Conservation (phyloP, 2,888 invertebrate genomes). For the Caenorhabditis parvicauda region DNA sequence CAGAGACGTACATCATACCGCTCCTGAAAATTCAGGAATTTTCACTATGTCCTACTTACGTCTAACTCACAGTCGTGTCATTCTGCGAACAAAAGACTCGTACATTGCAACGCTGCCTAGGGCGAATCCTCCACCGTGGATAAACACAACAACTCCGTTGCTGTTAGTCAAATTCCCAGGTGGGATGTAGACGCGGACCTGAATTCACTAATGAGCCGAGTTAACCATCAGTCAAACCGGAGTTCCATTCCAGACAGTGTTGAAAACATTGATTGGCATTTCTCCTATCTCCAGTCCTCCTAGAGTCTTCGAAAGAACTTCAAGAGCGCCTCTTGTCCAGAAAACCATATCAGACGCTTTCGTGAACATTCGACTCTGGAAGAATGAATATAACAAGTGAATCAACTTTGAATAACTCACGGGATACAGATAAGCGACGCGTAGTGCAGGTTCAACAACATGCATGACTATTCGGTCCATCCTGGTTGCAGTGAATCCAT, state of each 20-base stretch:
- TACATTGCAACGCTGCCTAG: slow-evolving; percentile 49
- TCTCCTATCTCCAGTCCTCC: slow-evolving; percentile 14
- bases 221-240: not conserved
- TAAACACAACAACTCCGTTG: slow-evolving; percentile 51
- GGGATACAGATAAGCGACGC: slow-evolving; percentile 48
- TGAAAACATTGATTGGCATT: slow-evolving; percentile 10
- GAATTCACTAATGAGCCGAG: not conserved
- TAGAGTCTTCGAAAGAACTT: slow-evolving; percentile 20
- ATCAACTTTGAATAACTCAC: slow-evolving; percentile 16
- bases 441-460: slow-evolving; percentile 41
- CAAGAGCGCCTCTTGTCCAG: slow-evolving; percentile 40
- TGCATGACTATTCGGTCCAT: slow-evolving; percentile 43
- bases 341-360: slow-evolving; percentile 34
- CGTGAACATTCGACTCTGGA: slow-evolving; percentile 37
- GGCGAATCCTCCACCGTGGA: slow-evolving; percentile 57
- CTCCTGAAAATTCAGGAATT: slow-evolving; percentile 12
- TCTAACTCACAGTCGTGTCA: slow-evolving; percentile 32
- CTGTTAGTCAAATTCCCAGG: slow-evolving; percentile 18
- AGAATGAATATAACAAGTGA: not conserved
- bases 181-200: slow-evolving; percentile 45
- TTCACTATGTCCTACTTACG: not conserved
- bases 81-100: slow-evolving; percentile 41
- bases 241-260: slow-evolving; percentile 20
- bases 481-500: slow-evolving; percentile 30
- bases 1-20: slow-evolving; percentile 36